Base-by-base conservation (phyloP, 1,140 invertebrate genomes). In the Temnothorax longispinosus region DNA sequence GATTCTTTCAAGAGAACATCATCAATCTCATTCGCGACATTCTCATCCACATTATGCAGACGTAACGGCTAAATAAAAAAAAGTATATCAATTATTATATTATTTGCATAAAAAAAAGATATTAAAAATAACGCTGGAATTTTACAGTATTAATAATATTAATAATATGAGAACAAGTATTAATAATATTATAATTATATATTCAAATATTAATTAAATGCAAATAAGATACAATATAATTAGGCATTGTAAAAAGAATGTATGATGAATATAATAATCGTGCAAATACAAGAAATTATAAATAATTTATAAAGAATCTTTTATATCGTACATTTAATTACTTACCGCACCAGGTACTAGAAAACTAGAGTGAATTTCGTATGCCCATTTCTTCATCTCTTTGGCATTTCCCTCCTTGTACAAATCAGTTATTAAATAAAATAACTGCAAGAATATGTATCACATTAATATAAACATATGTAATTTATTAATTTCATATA, bases 361-460 rank as follows among this genome's bases (percentile, higher is more conserved):
- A 96, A 99, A 99, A 92, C 98, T 99, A 77, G 99, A 99, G 95
- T 99, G 98, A 92, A 99, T 99, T 96, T 99, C 99, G 96, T 99
- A 99, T 44, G 99, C 99, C 99, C 99, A 99, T 94, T 99, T 98
- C 78, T 98, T 97, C 97, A 99, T 97, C 93, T 99, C 98, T 95
- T 99, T 99, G 52, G 96, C 96, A 92, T 97, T 98, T 47, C 97
- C 98, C 93, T 98, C 97, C 93, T 98, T 98, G 94, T 98, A 98
- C 50, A 97, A 95, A 93, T 98, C 97, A 27, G 98, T 98, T 93
- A 99, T 97, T 86, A 99, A 96, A 95, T 98, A 98, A 94, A 99
- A 99, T 85, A 99, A 96, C 97, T 98, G 94, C n/a, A 96, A 96
- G 86, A 92, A 91, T 88, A 92, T 87, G 71, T 86, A 82, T 60